Percentiles rank a stretch among this genome's conserved stretches.
Conservation (phyloP, 2,113 vertebrate genomes). For the Petrocephalus microphthalmus region DNA sequence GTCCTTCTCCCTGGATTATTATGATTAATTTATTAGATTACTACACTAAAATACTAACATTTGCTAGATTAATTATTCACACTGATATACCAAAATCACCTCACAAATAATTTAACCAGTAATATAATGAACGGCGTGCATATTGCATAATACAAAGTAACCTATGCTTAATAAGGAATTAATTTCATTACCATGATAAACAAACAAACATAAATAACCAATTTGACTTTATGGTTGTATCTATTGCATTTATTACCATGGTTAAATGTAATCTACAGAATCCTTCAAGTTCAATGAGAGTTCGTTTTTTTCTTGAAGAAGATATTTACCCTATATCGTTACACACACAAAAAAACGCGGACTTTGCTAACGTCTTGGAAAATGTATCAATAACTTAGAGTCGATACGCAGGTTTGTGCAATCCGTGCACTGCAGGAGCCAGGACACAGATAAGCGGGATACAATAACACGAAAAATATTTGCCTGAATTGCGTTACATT, state of each 20-base stretch:
- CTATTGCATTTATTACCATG: not conserved
- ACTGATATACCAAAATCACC: not conserved
- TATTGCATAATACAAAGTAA: not conserved
- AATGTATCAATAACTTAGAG: conserved; percentile 1
- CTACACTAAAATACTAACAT: not conserved
- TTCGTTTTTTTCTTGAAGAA: not conserved
- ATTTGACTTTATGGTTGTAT: not conserved
- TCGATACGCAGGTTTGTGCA: not conserved
- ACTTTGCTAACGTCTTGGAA: not conserved
- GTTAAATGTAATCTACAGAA: not conserved
- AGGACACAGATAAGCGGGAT: too few species aligned
- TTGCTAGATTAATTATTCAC: not conserved
- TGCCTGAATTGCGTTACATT: not conserved
- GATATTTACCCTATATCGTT: not conserved
- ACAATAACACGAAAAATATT: not conserved
- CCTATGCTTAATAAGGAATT: not conserved
- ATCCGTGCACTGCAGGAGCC: not conserved
- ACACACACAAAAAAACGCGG: not conserved
- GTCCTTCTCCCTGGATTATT: not conserved
- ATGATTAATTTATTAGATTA: not conserved
- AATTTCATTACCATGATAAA: not conserved
- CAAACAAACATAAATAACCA: not conserved
- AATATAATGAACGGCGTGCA: not conserved
- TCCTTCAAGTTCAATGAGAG: not conserved
- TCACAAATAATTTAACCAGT: not conserved